Base-by-base conservation (phyloP, 2,113 vertebrate species). In the Campylorhamphus procurvoides region DNA sequence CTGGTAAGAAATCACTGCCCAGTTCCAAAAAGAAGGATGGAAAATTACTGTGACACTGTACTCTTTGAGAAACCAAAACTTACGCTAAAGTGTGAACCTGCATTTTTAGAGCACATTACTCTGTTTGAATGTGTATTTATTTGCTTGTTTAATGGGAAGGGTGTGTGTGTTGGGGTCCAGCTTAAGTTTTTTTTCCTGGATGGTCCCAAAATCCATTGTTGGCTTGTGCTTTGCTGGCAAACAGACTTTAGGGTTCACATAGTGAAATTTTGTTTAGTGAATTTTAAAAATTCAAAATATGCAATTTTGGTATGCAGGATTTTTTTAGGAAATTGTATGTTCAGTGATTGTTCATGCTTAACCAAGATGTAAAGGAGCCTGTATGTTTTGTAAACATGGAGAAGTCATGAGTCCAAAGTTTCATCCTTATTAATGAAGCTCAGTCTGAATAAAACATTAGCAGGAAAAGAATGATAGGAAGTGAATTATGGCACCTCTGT, bases 371-470 rank as follows among this genome's bases (percentile, higher is more conserved):
- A 94, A 97, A 97, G 91, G 95, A 95, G 60, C 67, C 50, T 96
- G 93, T 93, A 47, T 97, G 86, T 94, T 97, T 92, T 98, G 94
- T 98, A 97, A 97, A 98, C 95, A 96, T 83, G 96, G 94, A 97
- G 92, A 93, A 92, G 83, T 94, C 93, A 72, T 94, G 94, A 98
- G 93, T 97, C 96, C 97, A 91, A 97, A 84, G 94, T 97, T 97
- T 95, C 94, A 87, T 95, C 93, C 95, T 97, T 96, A 88, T 95
- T 95, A 97, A 93, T 93, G 95, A 96, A 92, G 63, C 63, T 97
- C 89, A 88, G 59, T 91, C 86, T 91, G 90, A 96, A 96, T 96
- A 96, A 97, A 97, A 87, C 2, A 24, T 96, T 93, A 96, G 81
- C 60, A 89, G 94, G 92, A 95, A 92, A 97, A 97, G 94, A 94